These are phyloP conservation scores for Ameiurus melas DNA, from an alignment of 2,113 vertebrate genomes.

Conservation along the genomic window DNA sequence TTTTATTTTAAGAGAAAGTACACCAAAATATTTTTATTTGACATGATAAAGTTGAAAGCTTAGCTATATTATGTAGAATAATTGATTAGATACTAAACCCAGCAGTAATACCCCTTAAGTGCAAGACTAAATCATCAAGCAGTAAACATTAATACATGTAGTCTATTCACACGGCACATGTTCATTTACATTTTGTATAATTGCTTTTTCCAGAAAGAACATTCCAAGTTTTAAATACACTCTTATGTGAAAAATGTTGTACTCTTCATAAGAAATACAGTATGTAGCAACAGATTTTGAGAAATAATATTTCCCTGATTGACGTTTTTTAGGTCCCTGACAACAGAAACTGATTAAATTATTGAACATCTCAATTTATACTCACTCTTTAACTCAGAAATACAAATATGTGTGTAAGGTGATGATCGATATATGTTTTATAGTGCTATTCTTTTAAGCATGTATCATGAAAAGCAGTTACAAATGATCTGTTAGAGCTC, in stretches of 20 bases:
- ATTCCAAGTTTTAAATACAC: slow-evolving; percentile 39
- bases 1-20: not conserved
- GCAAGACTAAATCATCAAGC: slow-evolving; percentile 50
- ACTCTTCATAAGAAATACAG: slow-evolving; percentile 34
- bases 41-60: slow-evolving; percentile 59
- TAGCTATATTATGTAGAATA: slow-evolving; percentile 19
- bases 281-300: slow-evolving; percentile 31
- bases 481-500: not conserved
- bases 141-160: slow-evolving; percentile 55
- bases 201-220: slow-evolving; percentile 42
- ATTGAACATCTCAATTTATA: slow-evolving; percentile 37
- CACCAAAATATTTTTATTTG: slow-evolving; percentile 5
- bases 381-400: not conserved
- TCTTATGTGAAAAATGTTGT: slow-evolving; percentile 6
- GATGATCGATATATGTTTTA: not conserved
- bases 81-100: slow-evolving; percentile 25
- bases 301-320: slow-evolving; percentile 40
- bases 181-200: slow-evolving; percentile 37
- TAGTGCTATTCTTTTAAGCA: not conserved
- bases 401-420: not conserved
- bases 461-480: not conserved
- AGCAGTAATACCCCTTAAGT: slow-evolving; percentile 9
- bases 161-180: slow-evolving; percentile 41
- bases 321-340: slow-evolving; percentile 50
- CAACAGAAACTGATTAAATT: slow-evolving; percentile 66